Conservation (phyloP, 2,113 vertebrate species). For the Apistogramma diplotaenia region DNA sequence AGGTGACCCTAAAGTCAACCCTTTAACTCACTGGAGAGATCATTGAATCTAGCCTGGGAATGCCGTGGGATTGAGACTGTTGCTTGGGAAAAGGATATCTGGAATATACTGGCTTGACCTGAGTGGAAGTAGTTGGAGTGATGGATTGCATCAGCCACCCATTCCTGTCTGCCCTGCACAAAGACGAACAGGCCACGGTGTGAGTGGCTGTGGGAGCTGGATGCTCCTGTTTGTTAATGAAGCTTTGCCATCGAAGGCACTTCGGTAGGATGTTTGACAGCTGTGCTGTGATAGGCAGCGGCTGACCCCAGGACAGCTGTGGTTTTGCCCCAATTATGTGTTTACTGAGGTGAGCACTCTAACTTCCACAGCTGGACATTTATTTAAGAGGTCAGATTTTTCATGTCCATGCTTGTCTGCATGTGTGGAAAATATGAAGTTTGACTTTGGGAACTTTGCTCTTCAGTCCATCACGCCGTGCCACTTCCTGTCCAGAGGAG, state of each 20-base stretch:
- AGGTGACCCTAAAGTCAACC: background rate
- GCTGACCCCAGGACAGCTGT: background rate
- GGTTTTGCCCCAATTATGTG: too few relatives aligned
- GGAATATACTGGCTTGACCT: background rate
- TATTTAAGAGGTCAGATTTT: background rate
- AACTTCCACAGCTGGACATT: background rate
- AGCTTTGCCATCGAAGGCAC: background rate
- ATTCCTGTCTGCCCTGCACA: background rate
- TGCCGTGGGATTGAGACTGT: background rate
- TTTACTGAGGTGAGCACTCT: too few relatives aligned
- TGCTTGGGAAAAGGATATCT: background rate
- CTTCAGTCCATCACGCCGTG: background rate
- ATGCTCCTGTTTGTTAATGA: too few relatives aligned
- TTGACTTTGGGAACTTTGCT: background rate
- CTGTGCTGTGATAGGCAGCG: background rate
- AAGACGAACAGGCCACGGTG: background rate
- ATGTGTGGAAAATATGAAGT: background rate
- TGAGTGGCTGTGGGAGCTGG: background rate
- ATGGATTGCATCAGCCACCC: background rate
- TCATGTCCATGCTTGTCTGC: background rate
- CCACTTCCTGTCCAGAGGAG: background rate
- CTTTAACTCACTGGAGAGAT: background rate
- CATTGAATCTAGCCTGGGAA: background rate
- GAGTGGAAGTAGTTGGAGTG: too few relatives aligned
- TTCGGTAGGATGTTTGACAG: background rate